Percentiles rank a stretch among this genome's conserved stretches.
Evolutionary conservation across 2,113 vertebrate species (phyloP).

Genomic region (Podocnemis expansa): DNA sequence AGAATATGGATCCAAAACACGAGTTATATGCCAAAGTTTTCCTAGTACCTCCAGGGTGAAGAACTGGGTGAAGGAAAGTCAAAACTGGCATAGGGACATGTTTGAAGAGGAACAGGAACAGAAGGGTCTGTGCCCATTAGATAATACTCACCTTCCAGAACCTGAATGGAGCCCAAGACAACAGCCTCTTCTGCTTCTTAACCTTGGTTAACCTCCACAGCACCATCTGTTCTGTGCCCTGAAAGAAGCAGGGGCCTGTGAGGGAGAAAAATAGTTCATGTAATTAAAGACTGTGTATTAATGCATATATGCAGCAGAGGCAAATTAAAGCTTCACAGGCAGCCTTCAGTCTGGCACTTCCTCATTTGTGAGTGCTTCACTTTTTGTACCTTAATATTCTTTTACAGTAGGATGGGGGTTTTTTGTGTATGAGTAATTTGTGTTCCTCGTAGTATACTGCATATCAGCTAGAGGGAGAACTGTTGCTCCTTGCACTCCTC

Average conservation of each 20-base stretch:
- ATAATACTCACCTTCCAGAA: neutral
- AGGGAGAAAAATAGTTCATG: neutral
- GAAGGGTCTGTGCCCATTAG: neutral
- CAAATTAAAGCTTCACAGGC: neutral
- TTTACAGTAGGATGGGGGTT: no score
- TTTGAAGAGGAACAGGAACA: neutral
- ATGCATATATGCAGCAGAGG: neutral
- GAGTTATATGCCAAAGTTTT: neutral
- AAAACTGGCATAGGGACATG: neutral
- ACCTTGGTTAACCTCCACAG: neutral
- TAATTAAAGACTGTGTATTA: neutral
- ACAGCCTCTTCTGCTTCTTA: neutral
- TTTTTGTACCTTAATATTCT: neutral
- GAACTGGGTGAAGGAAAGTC: neutral
- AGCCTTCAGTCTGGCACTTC: neutral
- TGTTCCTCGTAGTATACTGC: no score
- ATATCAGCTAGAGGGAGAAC: no score
- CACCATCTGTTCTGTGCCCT: neutral
- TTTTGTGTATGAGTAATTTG: no score
- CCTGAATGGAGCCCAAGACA: neutral
- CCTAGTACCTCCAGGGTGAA: neutral
- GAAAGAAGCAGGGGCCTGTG: neutral
- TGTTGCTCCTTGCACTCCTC: neutral
- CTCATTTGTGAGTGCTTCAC: neutral
- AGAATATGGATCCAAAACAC: neutral